A percentile compares a stretch with the other conserved stretches of the same genome.
Conservation (phyloP, 2,113 vertebrate species). For the Rutilus rutilus region DNA sequence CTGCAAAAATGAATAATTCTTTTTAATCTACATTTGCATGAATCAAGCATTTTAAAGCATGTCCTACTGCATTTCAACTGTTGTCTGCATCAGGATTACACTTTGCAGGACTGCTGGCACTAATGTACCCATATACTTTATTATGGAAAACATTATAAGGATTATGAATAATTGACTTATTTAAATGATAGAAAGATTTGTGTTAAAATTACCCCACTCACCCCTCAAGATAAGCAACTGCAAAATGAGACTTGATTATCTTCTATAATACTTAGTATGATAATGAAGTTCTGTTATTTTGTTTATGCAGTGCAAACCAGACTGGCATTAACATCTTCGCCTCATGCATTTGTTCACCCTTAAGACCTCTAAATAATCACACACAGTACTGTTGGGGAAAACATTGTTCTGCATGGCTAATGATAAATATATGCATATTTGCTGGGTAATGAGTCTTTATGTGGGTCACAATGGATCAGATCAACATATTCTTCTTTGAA, state of each 20-base stretch:
- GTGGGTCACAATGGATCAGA: constrained; percentile 28
- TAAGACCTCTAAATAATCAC: constrained; percentile 42
- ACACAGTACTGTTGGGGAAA: constrained; percentile 12
- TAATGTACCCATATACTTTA: constrained; percentile 5
- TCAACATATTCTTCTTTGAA: constrained; percentile 9
- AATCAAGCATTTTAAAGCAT: constrained; percentile 9
- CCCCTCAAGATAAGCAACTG: background rate
- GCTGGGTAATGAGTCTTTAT: constrained; percentile 30
- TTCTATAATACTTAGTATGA: background rate
- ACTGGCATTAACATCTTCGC: constrained; percentile 16
- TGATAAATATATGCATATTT: constrained; percentile 36
- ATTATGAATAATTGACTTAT: constrained; percentile 9
- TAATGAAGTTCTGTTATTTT: constrained; percentile 37
- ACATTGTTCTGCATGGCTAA: constrained; percentile 20
- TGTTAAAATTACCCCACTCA: constrained; percentile 5
- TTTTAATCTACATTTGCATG: constrained; percentile 31
- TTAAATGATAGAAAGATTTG: constrained; percentile 13
- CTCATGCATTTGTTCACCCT: constrained; percentile 36
- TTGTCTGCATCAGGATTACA: constrained; percentile 4
- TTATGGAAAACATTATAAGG: constrained; percentile 32
- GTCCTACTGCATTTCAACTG: constrained; percentile 1
- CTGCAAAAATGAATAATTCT: constrained; percentile 4
- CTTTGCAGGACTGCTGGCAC: background rate
- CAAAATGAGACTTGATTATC: constrained; percentile 27
- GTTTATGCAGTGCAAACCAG: constrained; percentile 21